These are phyloP conservation scores for Paradisaea rubra DNA, from an alignment of 2,113 vertebrate genomes.

Conservation along the genomic window DNA sequence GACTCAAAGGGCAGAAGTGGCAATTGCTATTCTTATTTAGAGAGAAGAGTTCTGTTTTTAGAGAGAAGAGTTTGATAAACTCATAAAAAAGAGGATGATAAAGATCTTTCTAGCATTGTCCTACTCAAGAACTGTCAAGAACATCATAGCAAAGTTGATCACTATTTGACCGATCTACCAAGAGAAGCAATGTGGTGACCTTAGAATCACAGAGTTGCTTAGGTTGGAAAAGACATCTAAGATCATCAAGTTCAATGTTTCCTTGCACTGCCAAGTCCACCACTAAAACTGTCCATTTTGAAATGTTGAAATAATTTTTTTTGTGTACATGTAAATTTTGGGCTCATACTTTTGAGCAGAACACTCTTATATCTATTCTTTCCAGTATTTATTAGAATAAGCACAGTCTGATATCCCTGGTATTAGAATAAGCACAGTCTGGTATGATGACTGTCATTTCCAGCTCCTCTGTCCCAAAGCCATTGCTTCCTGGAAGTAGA, in stretches of 20 bases:
- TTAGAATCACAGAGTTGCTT: neutral
- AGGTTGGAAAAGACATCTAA: neutral
- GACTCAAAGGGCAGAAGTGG: neutral
- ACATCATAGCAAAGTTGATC: neutral
- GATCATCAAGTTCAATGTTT: neutral
- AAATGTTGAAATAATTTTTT: neutral
- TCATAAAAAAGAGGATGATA: neutral
- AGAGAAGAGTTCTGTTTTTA: neutral
- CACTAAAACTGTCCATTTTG: neutral
- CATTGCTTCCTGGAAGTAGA: neutral
- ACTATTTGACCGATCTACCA: neutral
- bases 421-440: neutral
- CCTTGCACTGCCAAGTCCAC: neutral
- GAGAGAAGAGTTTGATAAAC: neutral
- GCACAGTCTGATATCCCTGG: neutral
- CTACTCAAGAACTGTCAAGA: neutral
- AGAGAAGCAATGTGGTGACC: neutral
- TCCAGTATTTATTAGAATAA: neutral
- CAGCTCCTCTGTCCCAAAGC: neutral
- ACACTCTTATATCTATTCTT: neutral
- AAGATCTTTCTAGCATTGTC: neutral
- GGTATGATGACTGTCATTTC: neutral
- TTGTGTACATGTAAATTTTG: neutral
- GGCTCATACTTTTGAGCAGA: neutral
- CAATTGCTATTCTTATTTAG: neutral